Conservation (phyloP, 1,140 invertebrate genomes). For the Dolichoris vasculosae region DNA sequence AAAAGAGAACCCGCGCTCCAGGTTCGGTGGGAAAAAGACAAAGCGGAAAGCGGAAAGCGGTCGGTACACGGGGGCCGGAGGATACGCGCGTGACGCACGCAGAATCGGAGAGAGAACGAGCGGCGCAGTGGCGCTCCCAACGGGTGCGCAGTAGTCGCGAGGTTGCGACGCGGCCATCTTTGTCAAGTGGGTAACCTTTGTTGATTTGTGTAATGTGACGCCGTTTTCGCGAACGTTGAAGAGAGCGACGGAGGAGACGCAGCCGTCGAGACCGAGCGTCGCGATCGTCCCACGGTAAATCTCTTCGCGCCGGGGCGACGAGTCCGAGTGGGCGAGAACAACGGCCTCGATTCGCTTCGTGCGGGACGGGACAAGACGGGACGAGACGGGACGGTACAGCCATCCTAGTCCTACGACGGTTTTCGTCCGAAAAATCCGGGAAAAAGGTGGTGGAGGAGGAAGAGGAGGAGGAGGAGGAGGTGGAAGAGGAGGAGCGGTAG, state of each 20-base stretch:
- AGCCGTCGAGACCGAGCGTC: not conserved
- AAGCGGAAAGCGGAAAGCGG: slow-evolving; percentile 23
- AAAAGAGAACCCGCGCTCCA: not conserved
- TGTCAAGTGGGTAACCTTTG: slow-evolving; percentile 74
- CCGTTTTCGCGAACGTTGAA: slow-evolving; percentile 59
- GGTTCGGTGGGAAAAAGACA: not conserved
- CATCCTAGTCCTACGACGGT: not conserved
- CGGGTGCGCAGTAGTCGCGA: slow-evolving; percentile 56
- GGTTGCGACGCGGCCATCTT: slow-evolving; percentile 69
- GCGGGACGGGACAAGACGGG: no score
- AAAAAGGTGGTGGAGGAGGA: not conserved
- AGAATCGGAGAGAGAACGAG: not conserved
- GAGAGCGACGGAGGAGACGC: slow-evolving; percentile 43
- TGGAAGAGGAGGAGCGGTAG: not conserved
- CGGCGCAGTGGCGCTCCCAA: slow-evolving; percentile 51
- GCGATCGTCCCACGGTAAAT: not conserved
- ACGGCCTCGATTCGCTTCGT: not conserved
- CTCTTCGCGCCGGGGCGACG: no score
- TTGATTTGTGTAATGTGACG: slow-evolving; percentile 75
- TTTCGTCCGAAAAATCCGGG: not conserved
- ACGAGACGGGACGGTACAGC: no score
- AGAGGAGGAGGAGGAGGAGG: not conserved
- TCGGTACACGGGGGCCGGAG: not conserved
- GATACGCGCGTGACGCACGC: not conserved
- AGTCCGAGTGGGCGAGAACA: not conserved